A percentile compares a stretch with the other conserved stretches of the same genome.
These are phyloP conservation scores for Pao palembangensis DNA, from an alignment of 2,113 vertebrate species.

Conservation along the genomic window DNA sequence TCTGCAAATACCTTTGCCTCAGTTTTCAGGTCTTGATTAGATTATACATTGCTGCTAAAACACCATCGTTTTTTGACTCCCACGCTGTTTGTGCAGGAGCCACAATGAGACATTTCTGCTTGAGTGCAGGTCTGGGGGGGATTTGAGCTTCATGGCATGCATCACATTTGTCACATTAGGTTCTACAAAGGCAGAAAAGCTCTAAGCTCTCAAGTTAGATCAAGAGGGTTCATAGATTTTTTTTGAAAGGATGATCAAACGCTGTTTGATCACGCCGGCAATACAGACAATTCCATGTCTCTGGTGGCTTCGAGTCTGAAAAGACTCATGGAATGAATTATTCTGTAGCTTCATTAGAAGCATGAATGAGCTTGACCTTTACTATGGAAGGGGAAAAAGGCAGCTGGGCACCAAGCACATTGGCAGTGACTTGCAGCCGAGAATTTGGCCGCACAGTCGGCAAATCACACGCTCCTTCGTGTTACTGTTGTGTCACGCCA, in stretches of 20 bases:
- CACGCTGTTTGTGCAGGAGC: conserved; percentile 25
- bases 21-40: conserved; percentile 3
- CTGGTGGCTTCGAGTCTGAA: conserved; percentile 10
- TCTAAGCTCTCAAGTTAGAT: conserved; percentile 9
- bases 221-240: conserved; percentile 7
- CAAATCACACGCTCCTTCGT: conserved; percentile 37
- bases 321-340: conserved; percentile 28
- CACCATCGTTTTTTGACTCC: conserved; percentile 23
- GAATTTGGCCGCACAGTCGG: conserved; percentile 21
- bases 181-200: neutral
- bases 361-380: conserved; percentile 26
- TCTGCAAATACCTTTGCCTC: neutral
- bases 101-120: conserved; percentile 13
- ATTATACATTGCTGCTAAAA: conserved; percentile 15
- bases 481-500: too few relatives aligned
- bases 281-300: neutral
- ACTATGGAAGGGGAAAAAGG: conserved; percentile 23
- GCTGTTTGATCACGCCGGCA: conserved; percentile 4
- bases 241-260: conserved; percentile 19
- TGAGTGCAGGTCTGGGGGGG: conserved; percentile 28
- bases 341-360: conserved; percentile 24
- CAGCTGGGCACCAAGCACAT: conserved; percentile 33
- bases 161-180: conserved; percentile 23
- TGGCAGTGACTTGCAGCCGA: conserved; percentile 23
- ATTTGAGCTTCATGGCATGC: conserved; percentile 30